Conservation (phyloP, 23 tunicate genomes). For the Halocynthia aurantium region DNA sequence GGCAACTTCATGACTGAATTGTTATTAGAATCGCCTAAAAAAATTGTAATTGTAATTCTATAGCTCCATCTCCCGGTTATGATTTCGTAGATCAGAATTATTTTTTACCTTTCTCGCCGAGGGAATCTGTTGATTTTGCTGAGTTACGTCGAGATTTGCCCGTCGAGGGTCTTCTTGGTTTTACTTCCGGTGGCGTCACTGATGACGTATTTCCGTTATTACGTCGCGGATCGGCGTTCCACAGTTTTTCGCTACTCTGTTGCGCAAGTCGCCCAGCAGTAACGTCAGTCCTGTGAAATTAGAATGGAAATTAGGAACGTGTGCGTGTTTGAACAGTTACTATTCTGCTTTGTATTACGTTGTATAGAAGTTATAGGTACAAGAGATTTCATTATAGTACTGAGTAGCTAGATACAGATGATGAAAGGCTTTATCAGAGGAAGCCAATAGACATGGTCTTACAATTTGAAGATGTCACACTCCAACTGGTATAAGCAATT, state of each 20-base stretch:
- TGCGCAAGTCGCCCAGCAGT: conserved; percentile 41
- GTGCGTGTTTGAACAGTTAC: too few species aligned
- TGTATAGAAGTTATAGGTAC: too few species aligned
- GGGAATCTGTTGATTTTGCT: conserved; percentile 20
- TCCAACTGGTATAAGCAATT: too few species aligned
- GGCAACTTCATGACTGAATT: conserved; percentile 53
- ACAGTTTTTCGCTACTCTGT: conserved; percentile 55
- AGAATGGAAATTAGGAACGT: neutral
- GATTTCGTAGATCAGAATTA: neutral
- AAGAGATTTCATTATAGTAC: too few species aligned
- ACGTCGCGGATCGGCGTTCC: conserved; percentile 90
- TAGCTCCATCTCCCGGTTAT: too few species aligned
- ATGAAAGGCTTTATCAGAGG: too few species aligned
- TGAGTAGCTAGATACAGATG: too few species aligned
- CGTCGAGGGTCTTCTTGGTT: conserved; percentile 36
- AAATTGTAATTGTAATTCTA: neutral
- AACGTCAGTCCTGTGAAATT: conserved; percentile 9
- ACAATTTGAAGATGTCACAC: too few species aligned
- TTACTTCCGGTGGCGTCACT: conserved; percentile 16
- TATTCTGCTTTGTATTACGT: too few species aligned
- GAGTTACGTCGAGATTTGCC: conserved; percentile 19
- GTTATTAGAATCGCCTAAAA: conserved; percentile 2
- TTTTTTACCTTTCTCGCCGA: conserved; percentile 36
- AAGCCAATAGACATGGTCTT: too few species aligned
- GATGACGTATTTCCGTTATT: conserved; percentile 3